Base-by-base conservation (phyloP, 2,888 invertebrate species). In the Drosophila pegasa region DNA sequence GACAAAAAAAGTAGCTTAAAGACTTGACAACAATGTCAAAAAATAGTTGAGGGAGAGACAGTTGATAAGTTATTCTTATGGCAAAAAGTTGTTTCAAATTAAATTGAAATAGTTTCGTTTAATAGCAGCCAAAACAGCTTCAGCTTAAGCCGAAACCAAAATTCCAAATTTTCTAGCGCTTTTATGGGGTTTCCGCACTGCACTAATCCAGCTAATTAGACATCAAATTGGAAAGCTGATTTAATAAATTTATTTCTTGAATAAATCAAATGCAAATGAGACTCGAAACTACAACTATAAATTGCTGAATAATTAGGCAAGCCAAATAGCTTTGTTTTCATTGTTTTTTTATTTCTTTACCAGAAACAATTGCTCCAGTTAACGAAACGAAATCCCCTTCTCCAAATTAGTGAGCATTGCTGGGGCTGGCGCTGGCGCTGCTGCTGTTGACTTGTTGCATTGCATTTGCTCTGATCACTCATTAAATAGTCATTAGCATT, bases 401-500 rank as follows among this genome's bases (percentile, higher is more conserved):
- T 48, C 43, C 56, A 59, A 48, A 37, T 59, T 55, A 52, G 37
- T 59, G 55, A 55, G 50, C 31, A 54, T 25, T 37, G 47, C 29
- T 31, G 40, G 9, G 40, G 47, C n/a, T 29, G 16, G 9, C n/a
- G 47, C 3, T 50, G 29, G 4, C 25, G 52, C 14, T 50, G 48
- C 37, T 25, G 43, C 10, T 27, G 45, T 16, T 55, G 55, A 37
- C 45, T 47, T 47, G 63, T 33, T 57, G 52, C 58, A 64, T 48
- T 71, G 65, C 60, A 40, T 61, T 67, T 66, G 68, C 66, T 63
- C 63, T 71, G 68, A 75, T 75, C 51, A 56, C 33, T 64, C 81
- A 78, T 78, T 60, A 81, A 47, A 63, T 54, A 43, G 43, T 68
- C 65, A 75, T 78, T 58, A 60, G 60, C 55, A 65, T 33, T 33